phyloP scores from a whole-genome alignment of 2,888 invertebrate species.

The Zelleria hepariella region DNA sequence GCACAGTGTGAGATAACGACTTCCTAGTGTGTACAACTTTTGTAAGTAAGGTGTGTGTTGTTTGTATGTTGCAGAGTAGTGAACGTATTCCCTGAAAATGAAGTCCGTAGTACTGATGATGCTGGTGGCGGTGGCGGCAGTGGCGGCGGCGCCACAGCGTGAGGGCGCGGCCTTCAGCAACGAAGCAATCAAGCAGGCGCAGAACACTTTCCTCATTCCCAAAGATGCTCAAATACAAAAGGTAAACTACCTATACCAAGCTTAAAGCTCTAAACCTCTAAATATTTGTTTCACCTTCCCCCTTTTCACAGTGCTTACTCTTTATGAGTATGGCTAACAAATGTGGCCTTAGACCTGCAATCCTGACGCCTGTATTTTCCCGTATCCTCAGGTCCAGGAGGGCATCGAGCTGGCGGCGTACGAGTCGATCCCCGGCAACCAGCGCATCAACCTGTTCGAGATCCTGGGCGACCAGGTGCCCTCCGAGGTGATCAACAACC shows the following conservation, averaged over 20 bases:
- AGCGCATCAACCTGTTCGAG: conserved; percentile 86
- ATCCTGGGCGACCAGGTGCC: conserved; percentile 89
- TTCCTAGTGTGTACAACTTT: not conserved
- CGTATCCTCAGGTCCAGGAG: conserved; percentile 76
- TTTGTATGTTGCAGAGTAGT: not conserved
- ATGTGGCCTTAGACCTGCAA: not conserved
- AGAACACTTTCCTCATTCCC: conserved; percentile 87
- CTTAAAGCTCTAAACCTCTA: not conserved
- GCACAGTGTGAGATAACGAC: not conserved
- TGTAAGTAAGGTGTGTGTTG: not conserved
- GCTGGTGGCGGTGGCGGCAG: conserved; percentile 61
- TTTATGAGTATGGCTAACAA: no score
- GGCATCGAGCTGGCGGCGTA: conserved; percentile 89
- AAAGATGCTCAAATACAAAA: conserved; percentile 90
- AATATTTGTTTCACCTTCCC: no score
- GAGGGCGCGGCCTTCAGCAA: conserved; percentile 88
- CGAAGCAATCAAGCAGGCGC: conserved; percentile 90
- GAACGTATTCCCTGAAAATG: conserved; percentile 23
- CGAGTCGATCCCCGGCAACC: conserved; percentile 88
- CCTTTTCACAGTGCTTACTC: no score
- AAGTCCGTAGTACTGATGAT: conserved; percentile 49
- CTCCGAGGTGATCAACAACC: conserved; percentile 88
- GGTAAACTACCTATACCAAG: conserved; percentile 39
- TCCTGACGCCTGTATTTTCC: not conserved
- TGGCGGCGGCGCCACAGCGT: conserved; percentile 76